Conservation (phyloP, 2,113 vertebrate species). For the Equus przewalskii region DNA sequence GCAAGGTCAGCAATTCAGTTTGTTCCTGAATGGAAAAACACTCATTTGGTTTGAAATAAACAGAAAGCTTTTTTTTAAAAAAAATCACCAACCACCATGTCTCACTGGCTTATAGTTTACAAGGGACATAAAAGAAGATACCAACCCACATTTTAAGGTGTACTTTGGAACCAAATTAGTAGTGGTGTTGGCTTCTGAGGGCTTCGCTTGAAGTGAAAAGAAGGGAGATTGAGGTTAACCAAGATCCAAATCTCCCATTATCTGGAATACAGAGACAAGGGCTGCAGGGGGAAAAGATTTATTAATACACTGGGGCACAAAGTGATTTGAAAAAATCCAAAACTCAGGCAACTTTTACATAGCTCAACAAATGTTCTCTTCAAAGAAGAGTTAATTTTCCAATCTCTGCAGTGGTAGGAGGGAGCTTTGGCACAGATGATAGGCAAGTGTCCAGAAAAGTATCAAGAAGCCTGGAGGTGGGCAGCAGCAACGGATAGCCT, state of each 20-base stretch:
- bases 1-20: constrained; percentile 53
- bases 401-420: background rate
- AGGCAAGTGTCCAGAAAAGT: background rate
- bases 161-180: constrained; percentile 38
- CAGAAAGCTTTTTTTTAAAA: background rate
- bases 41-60: background rate
- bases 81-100: background rate
- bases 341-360: background rate
- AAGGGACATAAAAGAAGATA: constrained; percentile 41
- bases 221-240: background rate
- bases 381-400: background rate
- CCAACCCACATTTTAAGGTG: background rate
- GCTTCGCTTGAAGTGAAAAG: background rate
- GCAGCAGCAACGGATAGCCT: background rate
- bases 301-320: background rate
- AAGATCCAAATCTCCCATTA: background rate
- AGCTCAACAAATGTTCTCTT: background rate
- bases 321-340: background rate
- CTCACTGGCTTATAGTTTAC: constrained; percentile 1
- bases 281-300: background rate
- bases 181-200: background rate
- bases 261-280: background rate
- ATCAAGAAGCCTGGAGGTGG: background rate
- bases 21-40: background rate
- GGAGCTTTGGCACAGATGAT: background rate